Evolutionary conservation across 2,797 vertebrate species (phyloP), one percentile per base, ranked within the genome.

Genomic region (Gephyroberyx darwinii): DNA sequence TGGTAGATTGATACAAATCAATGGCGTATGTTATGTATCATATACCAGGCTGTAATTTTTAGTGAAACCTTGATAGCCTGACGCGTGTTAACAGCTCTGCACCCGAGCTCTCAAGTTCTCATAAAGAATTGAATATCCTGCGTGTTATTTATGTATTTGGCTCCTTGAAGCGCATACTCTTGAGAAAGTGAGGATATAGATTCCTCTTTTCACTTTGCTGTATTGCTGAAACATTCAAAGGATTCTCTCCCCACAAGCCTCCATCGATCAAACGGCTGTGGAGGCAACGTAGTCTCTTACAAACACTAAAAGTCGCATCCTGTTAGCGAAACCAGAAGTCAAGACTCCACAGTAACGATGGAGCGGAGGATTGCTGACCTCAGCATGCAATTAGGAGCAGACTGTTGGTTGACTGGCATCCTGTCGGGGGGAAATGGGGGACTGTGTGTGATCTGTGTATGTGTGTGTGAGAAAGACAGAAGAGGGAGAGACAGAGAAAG

Each of bases 331-430:
- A 75, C 73, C 81, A 83, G 78, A 82, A 87, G 84, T 90, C 81
- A 84, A 61, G 74, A 63, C 80, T 69, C 59, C 4, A 13, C 2
- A 0, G 69, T 69, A 79, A 84, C 65, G 75, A 77, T 12, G 2
- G 50, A 70, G 63, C 51, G 12, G 39, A 65, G 56, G 73, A 77
- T 53, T 65, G 86, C 88, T 88, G 88, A 87, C 76, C 85, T 90
- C 84, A 86, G 86, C 88, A 86, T 76, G 86, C 87, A 91, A 90
- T 92, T 88, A 90, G 84, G 65, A 41, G 70, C 75, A 51, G 79
- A 79, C 67, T 64, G 74, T 56, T 39, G 65, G 75, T 63, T 77
- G 75, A 74, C 65, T 86, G 84, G 80, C 81, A 77, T 82, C 56
- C 64, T 39, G 77, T 75, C 74, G 69, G 58, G 26, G 57, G 41